Base-by-base conservation (phyloP, 2,888 invertebrate species). In the Ceramica pisi region DNA sequence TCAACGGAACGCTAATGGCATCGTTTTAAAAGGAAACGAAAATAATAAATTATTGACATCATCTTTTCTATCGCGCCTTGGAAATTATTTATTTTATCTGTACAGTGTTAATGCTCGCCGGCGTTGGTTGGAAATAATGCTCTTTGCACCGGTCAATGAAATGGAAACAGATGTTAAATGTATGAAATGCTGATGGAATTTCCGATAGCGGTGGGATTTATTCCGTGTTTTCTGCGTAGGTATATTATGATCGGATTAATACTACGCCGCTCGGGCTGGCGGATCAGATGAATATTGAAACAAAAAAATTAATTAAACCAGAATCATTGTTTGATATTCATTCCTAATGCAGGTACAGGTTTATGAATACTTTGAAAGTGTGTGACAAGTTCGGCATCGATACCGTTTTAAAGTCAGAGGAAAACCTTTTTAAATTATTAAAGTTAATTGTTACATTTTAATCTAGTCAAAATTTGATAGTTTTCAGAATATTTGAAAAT, bases 41-140 rank as follows among this genome's bases (percentile, higher is more conserved):
- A 93, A 94, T 93, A 94, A 94, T 94, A 93, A 93, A 92, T 94
- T 94, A 94, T 95, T 94, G 93, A 94, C 93, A 92, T 91, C 90
- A 90, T 89, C 89, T 90, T 85, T 91, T 90, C 87, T 90, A 91
- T 91, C 89, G 90, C 88, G 87, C 87, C 88, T 86, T 86, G 83
- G 86, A 90, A 90, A 90, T 91, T 92, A 90, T 92, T 93, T 91
- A 90, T 93, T 91, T 89, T 90, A 90, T 90, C 88, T 88, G 69
- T 82, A 65, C 78, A 73, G 81, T 78, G 79, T 82, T 79, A 84
- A 85, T 85, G 80, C 78, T 77, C 67, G 63, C 67, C 78, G 72
- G 79, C 48, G 80, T 86, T 86, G 80, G 84, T 85, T 87, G 87
- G 85, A 88, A 90, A 89, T 92, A 92, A 92, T 90, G 90, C 89